Base-by-base conservation (phyloP, 37 sponge, comb jelly and placozoan species). In the Hexactinellida sp. region DNA sequence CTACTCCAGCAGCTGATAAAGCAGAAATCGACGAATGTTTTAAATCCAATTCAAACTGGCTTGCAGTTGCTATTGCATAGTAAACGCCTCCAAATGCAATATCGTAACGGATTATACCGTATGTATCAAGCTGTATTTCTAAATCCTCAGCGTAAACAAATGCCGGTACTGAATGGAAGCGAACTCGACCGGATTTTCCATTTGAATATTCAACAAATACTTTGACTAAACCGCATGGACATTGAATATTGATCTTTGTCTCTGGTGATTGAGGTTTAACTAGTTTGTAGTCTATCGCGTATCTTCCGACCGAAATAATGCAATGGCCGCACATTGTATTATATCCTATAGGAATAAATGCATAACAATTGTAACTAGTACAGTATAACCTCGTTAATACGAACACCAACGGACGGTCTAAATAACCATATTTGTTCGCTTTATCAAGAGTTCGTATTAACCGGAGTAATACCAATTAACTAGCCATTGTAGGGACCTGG, bases 321-420 rank as follows among this genome's bases (percentile, higher is more conserved):
- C 85, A 94, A 89, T 96, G 94, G 0, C 97, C 94, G 88, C 97
- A 96, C 97, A 96, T 96, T 30, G 92, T 92, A 37, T 90, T 87
- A 85, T 91, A 96, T 21, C 93, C 95, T 94, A 51, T 7, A 30
- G n/a, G n/a, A n/a, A n/a, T n/a, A n/a, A n/a, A n/a, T n/a, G 25
- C 24, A 82, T 35, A 82, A 19, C 19, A 82, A 21, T n/a, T n/a
- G n/a, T n/a, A n/a, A n/a, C n/a, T n/a, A n/a, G n/a, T n/a, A n/a
- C n/a, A n/a, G n/a, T n/a, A n/a, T n/a, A n/a, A n/a, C n/a, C n/a
- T n/a, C n/a, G n/a, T n/a, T n/a, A n/a, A n/a, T n/a, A n/a, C n/a
- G n/a, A n/a, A n/a, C n/a, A n/a, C n/a, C n/a, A n/a, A n/a, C n/a
- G n/a, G n/a, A n/a, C n/a, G n/a, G n/a, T n/a, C n/a, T n/a, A n/a